Base-by-base conservation (phyloP, 2,888 invertebrate genomes). In the Lepas anatifera region DNA sequence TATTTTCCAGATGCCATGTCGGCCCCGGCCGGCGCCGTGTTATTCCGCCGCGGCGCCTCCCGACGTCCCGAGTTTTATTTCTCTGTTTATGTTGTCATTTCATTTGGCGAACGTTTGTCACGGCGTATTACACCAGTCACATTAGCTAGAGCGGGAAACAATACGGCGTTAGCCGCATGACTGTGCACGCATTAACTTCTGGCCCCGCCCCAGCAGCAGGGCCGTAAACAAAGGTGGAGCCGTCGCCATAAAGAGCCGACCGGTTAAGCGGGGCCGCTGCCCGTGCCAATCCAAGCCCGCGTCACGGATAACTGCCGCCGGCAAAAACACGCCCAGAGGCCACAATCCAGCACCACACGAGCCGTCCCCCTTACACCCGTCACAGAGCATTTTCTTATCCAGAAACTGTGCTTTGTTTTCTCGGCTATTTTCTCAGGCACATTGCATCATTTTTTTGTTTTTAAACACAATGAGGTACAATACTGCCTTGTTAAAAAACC, bases 61-160 rank as follows among this genome's bases (percentile, higher is more conserved):
- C 58, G 22, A 22, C 58, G 32, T 7, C 32, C 32, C 32, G 32
- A 58, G 58, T 58, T 58, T 58, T 58, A 58, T 58, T 58, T 58
- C 58, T 22, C 58, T 58, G 58, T 58, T 58, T 58, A 58, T 58
- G 58, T 58, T 35, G 18, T 35, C 58, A 35, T 58, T 58, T 58
- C 58, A 58, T 58, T 58, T 58, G 58, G 58, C 22, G 22, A 22
- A 35, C 58, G 58, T 58, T 58, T 58, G 58, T 58, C 58, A 58
- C 58, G 58, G 58, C 6, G 58, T 58, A 58, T 58, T 58, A 58
- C 58, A 58, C 58, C 32, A 58, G 58, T 58, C 58, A 58, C 58
- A 58, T 58, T 58, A 58, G 58, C 22, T 58, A 35, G 58, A 35
- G 58, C 58, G 58, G 35, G 58, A 58, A 58, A 58, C 58, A 58